These are phyloP conservation scores for Ctena decussata DNA, from an alignment of 2,888 invertebrate species.

Conservation along the genomic window DNA sequence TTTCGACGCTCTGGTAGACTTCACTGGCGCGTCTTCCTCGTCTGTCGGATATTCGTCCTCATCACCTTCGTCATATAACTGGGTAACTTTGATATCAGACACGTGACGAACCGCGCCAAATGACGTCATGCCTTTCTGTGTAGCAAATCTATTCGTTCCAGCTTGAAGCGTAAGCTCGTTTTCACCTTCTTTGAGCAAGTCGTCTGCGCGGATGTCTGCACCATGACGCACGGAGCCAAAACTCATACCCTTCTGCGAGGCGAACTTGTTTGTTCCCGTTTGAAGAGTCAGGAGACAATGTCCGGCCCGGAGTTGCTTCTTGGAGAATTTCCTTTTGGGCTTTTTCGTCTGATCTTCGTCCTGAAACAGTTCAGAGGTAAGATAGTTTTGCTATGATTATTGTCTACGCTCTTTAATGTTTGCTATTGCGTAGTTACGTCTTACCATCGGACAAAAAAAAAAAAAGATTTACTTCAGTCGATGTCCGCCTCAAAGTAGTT, in stretches of 20 bases:
- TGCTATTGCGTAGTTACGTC: too few relatives aligned
- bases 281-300: constrained; percentile 83
- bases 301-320: constrained; percentile 82
- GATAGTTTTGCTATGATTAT: too few relatives aligned
- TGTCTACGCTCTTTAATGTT: too few relatives aligned
- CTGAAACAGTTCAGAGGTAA: background rate
- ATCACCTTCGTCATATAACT: constrained; percentile 61
- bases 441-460: too few relatives aligned
- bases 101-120: constrained; percentile 77
- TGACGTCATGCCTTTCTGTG: constrained; percentile 76
- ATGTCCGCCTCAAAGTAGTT: too few relatives aligned
- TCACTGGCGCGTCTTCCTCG: constrained; percentile 46
- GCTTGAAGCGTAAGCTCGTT: constrained; percentile 68
- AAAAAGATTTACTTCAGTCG: too few relatives aligned
- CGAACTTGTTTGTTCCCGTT: constrained; percentile 85
- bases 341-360: background rate
- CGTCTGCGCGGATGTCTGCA: constrained; percentile 84
- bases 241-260: constrained; percentile 84
- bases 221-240: constrained; percentile 82
- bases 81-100: constrained; percentile 61
- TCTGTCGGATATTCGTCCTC: constrained; percentile 64
- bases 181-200: constrained; percentile 77
- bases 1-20: background rate
- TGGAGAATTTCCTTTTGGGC: constrained; percentile 75
- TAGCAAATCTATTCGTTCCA: constrained; percentile 80